Evolutionary conservation across 2,888 invertebrate genomes (phyloP), one percentile per base, ranked within the genome.

Genomic region (Mactromeris polynyma): DNA sequence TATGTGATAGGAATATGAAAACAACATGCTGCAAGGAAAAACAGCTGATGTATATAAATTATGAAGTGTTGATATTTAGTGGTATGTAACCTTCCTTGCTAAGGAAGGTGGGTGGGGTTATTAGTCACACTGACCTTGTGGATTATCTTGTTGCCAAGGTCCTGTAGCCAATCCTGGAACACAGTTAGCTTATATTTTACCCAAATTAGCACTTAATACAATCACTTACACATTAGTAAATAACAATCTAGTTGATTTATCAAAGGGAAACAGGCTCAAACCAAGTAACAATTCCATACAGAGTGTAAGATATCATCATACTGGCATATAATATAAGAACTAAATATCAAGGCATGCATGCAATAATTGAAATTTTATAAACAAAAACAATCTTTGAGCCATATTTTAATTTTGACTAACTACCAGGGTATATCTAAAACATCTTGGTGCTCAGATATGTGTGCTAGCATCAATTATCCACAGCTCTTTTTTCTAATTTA

Each of bases 111-210:
- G 83, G 78, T 84, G 84, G 78, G 84, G 54, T 54, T 73, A 77
- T 83, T 77, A 54, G 83, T 83, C 73, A 78, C 84, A 90, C 88
- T 87, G 83, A 91, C 91, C 91, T 91, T 91, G 91, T 79, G 79
- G 83, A 46, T 82, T 81, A 80, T 91, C 91, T 78, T 86, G 87
- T 87, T 91, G 91, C 91, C 91, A 91, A 79, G 69, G 64, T 73
- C 88, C 91, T 54, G 88, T 79, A 26, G 86, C 77, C 38, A 89
- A 64, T 64, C 89, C 89, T 89, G 89, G 79, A 89, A 89, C 73
- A 81, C 69, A 81, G 31, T 79, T 80, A 79, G 40, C 42, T 64
- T 42, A 42, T 86, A 86, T 73, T 58, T 69, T 26, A 83, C 83
- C 73, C 73, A 73, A n/a, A n/a, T n/a, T n/a, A n/a, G 36, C 33